Evolutionary conservation across 2,113 vertebrate species (phyloP).

Genomic region (Cololabis saira): DNA sequence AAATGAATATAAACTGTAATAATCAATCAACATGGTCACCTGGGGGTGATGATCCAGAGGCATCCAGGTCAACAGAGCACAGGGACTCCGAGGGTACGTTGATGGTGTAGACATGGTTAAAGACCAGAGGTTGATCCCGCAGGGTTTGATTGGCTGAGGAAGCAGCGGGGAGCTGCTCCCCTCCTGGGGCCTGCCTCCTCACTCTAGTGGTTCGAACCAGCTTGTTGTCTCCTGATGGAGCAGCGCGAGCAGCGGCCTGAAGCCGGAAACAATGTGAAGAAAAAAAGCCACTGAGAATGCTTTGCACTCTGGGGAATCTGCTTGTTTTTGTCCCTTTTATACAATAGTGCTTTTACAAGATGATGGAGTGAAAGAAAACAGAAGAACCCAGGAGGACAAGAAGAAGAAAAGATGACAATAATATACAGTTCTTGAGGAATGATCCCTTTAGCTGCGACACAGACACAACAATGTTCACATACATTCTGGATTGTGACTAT

Average conservation of each 20-base stretch:
- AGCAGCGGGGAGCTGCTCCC: conserved; percentile 43
- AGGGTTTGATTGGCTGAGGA: conserved; percentile 81
- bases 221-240: conserved; percentile 67
- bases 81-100: conserved; percentile 92
- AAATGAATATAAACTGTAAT: conserved; percentile 11
- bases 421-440: conserved; percentile 14
- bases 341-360: conserved; percentile 27
- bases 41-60: conserved; percentile 54
- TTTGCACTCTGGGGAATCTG: conserved; percentile 13
- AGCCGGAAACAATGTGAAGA: conserved; percentile 41
- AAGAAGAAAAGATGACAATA: conserved; percentile 20
- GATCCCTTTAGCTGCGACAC: conserved; percentile 14
- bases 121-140: conserved; percentile 89
- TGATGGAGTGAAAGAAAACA: conserved; percentile 23
- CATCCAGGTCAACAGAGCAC: conserved; percentile 88
- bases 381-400: conserved; percentile 18
- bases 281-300: conserved; percentile 4
- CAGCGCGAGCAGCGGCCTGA: conserved; percentile 59
- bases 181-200: conserved; percentile 75
- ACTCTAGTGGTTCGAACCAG: conserved; percentile 79
- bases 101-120: conserved; percentile 97
- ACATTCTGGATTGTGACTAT: conserved; percentile 17
- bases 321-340: conserved; percentile 23
- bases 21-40: conserved; percentile 35
- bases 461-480: conserved; percentile 21